Evolutionary conservation across 1,140 invertebrate species (phyloP), one percentile per base, ranked within the genome.

Genomic region (Drosophila mojavensis): DNA sequence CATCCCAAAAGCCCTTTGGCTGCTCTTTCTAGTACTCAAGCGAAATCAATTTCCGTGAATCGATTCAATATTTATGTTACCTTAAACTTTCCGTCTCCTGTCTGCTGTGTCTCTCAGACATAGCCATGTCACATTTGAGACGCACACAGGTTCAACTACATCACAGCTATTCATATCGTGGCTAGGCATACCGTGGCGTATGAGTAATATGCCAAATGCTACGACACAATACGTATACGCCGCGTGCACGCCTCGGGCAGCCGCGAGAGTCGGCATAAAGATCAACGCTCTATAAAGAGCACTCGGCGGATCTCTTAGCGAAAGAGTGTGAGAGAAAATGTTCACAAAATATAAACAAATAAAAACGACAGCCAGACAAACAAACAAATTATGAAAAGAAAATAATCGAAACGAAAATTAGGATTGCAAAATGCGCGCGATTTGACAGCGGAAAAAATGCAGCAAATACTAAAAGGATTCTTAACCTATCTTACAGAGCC

Each of bases 321-420:
- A 74, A 73, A 81, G 70, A 75, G 83, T 79, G 80, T 75, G 73
- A 78, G 84, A 88, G 76, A 83, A 89, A 82, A 90, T 77, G 74
- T 75, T 85, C 73, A 90, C 79, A 73, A 77, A 82, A 90, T 74
- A 90, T 70, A 77, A 77, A 81, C 82, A 90, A 70, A 81, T 77
- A 79, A 66, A 77, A 65, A 51, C 45, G 59, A 58, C 77, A 56
- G 59, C 67, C 69, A 72, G 48, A 75, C 66, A 89, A 63, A 75
- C 67, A 72, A 88, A 83, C 80, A 89, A 88, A 81, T 88, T 82
- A 86, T 88, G 83, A 82, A 65, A 51, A 67, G 63, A 71, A 69
- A 81, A 82, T 61, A 33, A 33, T 33, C 33, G 33, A 60, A 53
- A 62, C 58, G n/a, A 10, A 54, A 71, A 81, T 39, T 28, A 24